Percentiles rank a stretch among this genome's conserved stretches.
Evolutionary conservation across 2,888 invertebrate genomes (phyloP).

Genomic region (Diloba caeruleocephala): DNA sequence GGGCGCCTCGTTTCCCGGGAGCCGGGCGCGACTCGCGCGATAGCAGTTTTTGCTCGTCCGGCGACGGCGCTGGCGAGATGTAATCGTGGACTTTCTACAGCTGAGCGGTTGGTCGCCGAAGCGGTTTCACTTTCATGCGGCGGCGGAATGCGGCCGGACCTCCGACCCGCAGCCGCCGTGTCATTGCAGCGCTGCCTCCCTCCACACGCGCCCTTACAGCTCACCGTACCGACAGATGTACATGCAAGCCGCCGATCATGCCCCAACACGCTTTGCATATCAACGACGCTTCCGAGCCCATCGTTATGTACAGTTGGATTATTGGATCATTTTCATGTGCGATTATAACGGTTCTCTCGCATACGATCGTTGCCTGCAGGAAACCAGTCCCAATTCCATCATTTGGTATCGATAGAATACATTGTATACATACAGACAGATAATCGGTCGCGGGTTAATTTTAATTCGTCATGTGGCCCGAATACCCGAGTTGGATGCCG

Average conservation of each 20-base stretch:
- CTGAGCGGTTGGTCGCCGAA: constrained; percentile 76
- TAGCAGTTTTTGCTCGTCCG: constrained; percentile 84
- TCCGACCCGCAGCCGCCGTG: constrained; percentile 80
- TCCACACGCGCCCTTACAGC: constrained; percentile 54
- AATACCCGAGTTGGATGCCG: constrained; percentile 74
- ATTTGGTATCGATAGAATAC: constrained; percentile 29
- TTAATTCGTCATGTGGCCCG: constrained; percentile 75
- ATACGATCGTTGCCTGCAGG: constrained; percentile 41
- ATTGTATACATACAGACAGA: constrained; percentile 29
- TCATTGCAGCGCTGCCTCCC: constrained; percentile 62
- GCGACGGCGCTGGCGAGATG: constrained; percentile 76
- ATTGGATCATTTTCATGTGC: constrained; percentile 63
- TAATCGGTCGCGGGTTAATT: constrained; percentile 68
- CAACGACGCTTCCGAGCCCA: constrained; percentile 58
- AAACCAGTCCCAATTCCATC: constrained; percentile 52
- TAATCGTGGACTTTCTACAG: constrained; percentile 88
- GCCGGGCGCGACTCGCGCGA: constrained; percentile 70
- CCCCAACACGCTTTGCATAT: constrained; percentile 64
- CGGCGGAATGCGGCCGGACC: constrained; percentile 87
- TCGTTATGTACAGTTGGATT: constrained; percentile 53
- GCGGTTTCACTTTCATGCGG: constrained; percentile 88
- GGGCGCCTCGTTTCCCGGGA: constrained; percentile 84
- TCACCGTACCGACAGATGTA: constrained; percentile 33
- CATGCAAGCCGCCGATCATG: constrained; percentile 45
- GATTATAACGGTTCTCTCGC: constrained; percentile 63